Evolutionary conservation across 2,797 vertebrate species (phyloP), one percentile per base, ranked within the genome.

Genomic region (Pelobates cultripes): DNA sequence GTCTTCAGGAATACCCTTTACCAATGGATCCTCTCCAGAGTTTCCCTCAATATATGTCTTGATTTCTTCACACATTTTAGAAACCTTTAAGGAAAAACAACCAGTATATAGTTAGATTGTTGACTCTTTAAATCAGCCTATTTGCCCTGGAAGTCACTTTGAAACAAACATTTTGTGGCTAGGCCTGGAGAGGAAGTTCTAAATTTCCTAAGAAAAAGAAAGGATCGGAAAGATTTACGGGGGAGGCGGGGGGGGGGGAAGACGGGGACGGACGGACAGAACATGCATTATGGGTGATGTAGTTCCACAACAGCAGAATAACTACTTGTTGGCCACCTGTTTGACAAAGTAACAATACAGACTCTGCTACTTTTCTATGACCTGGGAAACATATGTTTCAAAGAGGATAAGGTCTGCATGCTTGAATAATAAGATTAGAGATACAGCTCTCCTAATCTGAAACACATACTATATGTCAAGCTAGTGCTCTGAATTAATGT

Each of bases 41-140:
- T 93, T 90, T 71, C 93, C 92, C 91, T 97, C 95, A 85, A 99
- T 97, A 87, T 96, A 97, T 10, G 97, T 97, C 90, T 95, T 97
- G 85, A 99, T 92, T 92, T 99, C 98, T 88, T 98, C 97, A 14
- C 97, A 98, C 90, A 97, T 97, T 92, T 97, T 99, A 80, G 97
- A 99, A 73, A 97, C 96, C 98, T 99, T 55, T 55, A 86, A 76
- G 74, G 10, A 51, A 77, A 64, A 47, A 82, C 57, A 64, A 72
- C 83, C 3, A 15, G 6, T 10, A 51, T 51, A 40, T 61, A 41
- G 42, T 79, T 51, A 78, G 63, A 13, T 43, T 17, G 28, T 4
- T 45, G 13, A 28, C 55, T 17, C 66, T 0, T 47, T 42, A 7
- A 57, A 42, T 28, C 7, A 15, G n/a, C 8, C 51, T 10, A 10